Evolutionary conservation across 2,113 vertebrate species (phyloP).

Genomic region (Trochalopteron elliotii): DNA sequence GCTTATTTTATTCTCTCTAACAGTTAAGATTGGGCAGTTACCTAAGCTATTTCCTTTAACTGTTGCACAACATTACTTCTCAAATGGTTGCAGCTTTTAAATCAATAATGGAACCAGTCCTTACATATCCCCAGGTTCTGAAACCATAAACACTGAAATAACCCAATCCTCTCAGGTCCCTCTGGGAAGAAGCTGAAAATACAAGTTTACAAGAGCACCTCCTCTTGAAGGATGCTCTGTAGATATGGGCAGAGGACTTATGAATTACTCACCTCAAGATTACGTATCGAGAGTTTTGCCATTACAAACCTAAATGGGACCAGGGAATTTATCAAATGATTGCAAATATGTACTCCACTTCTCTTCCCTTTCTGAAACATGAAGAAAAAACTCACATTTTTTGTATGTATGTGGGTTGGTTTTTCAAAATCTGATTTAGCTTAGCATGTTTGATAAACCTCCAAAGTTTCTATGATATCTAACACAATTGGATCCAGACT

Average conservation of each 20-base stretch:
- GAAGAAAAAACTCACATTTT: neutral
- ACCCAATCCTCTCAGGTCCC: neutral
- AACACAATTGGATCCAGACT: neutral
- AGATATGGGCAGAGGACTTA: neutral
- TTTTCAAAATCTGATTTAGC: neutral
- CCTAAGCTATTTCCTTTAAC: neutral
- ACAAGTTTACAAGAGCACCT: neutral
- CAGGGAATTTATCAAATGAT: neutral
- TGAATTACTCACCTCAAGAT: neutral
- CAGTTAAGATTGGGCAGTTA: neutral
- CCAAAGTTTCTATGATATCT: neutral
- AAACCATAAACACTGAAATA: neutral
- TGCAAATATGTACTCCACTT: neutral
- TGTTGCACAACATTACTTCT: neutral
- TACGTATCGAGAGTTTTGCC: neutral
- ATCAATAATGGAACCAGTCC: neutral
- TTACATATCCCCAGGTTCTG: neutral
- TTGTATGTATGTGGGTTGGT: accelerated
- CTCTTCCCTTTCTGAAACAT: neutral
- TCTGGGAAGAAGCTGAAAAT: neutral
- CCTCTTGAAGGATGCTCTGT: neutral
- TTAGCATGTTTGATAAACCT: neutral
- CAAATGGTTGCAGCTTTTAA: neutral
- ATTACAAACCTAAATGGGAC: neutral
- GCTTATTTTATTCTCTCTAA: neutral